A percentile compares a stretch with the other conserved stretches of the same genome.
phyloP scores from a whole-genome alignment of 1,140 invertebrate species.

The Orussus abietinus region DNA sequence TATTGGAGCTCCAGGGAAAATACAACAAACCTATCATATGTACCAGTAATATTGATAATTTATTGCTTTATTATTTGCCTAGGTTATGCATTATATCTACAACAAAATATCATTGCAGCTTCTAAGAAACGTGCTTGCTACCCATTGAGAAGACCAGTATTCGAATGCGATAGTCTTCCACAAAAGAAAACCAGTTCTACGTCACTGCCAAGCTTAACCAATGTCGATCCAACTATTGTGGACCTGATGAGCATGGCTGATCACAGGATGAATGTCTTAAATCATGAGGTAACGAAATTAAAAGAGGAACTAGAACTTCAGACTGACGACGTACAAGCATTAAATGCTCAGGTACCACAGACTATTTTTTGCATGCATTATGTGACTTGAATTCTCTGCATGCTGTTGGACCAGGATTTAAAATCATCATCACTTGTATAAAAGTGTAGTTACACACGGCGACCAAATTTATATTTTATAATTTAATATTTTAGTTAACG shows the following conservation, averaged over 20 bases:
- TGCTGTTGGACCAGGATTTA: too few relatives aligned
- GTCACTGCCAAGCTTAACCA: slow-evolving; percentile 31
- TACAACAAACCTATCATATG: slow-evolving; percentile 52
- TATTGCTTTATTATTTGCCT: too few relatives aligned
- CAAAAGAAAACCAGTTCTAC: slow-evolving; percentile 19
- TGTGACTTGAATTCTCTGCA: too few relatives aligned
- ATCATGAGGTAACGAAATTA: slow-evolving; percentile 51
- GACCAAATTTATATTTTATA: slow-evolving; percentile 7
- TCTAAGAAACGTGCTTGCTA: slow-evolving; percentile 41
- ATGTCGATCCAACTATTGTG: slow-evolving; percentile 36
- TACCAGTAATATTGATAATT: slow-evolving; percentile 33
- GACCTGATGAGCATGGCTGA: slow-evolving; percentile 49
- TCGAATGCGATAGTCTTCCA: slow-evolving; percentile 40
- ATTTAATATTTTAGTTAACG: slow-evolving; percentile 31
- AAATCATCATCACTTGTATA: too few relatives aligned
- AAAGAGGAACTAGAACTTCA: slow-evolving; percentile 49
- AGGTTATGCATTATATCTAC: slow-evolving; percentile 1
- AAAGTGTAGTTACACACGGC: too few relatives aligned
- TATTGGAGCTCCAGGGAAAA: slow-evolving; percentile 59
- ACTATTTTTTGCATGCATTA: slow-evolving; percentile 4
- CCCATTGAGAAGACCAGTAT: slow-evolving; percentile 39
- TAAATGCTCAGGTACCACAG: slow-evolving; percentile 48
- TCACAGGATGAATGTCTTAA: slow-evolving; percentile 50
- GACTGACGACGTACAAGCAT: slow-evolving; percentile 41
- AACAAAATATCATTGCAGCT: slow-evolving; percentile 20